Evolutionary conservation across 1,140 invertebrate genomes (phyloP), one percentile per base, ranked within the genome.

Genomic region (Sarcophaga bullata): DNA sequence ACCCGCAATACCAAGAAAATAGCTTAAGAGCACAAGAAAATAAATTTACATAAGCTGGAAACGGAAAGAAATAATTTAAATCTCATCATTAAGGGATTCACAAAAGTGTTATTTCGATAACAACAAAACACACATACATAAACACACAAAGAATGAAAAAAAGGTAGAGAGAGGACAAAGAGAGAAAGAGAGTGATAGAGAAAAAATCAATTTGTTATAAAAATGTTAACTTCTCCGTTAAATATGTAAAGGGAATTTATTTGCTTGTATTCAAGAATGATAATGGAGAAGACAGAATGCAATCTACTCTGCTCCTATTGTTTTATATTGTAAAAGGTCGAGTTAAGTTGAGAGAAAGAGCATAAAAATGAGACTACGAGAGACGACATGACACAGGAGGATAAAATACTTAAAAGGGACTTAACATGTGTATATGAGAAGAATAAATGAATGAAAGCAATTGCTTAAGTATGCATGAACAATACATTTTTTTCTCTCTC

Each of bases 391-490:
- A 37, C 73, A 73, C 13, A 37, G 47, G 48, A 48, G 48, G 19
- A 76, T 48, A 76, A 76, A 76, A 48, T 76, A 48, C 73, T 76
- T 76, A 76, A 76, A 76, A 73, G 19, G 9, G 48, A 76, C 13
- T 48, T 49, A 76, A 76, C 15, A 76, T 49, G 17, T 48, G 3
- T 76, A 76, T 76, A 49, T 48, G n/a, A n/a, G 73, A 46, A 48
- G 46, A 48, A 15, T 48, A 49, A 11, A 48, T 15, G n/a, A 15
- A 49, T n/a, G 15, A 72, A 72, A 15, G 0, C 15, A 62, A 62
- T n/a, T 73, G 73, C 73, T 73, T 73, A 73, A 46, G 73, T 73
- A 76, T 58, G 54, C 54, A 58, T 58, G 13, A 5, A 58, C 54
- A 58, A 58, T 58, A n/a, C n/a, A 58, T 37, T 37, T 37, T 37